Conservation (phyloP, 2,888 invertebrate genomes). For the Malacosoma neustria region DNA sequence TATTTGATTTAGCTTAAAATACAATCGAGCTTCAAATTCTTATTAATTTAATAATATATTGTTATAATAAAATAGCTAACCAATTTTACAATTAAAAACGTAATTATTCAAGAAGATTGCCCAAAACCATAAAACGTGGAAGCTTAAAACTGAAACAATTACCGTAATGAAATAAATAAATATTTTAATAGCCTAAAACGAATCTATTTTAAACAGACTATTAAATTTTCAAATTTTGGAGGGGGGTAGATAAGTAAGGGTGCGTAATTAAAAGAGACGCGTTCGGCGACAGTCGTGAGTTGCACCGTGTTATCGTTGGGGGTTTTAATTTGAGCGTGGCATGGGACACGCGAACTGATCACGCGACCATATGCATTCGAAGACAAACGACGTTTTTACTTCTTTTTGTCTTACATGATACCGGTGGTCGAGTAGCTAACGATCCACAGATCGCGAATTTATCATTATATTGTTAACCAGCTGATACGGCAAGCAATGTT, state of each 20-base stretch:
- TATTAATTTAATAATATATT: no score
- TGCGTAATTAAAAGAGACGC: conserved; percentile 72
- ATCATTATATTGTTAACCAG: no score
- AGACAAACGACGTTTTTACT: conserved; percentile 14
- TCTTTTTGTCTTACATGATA: conserved; percentile 13
- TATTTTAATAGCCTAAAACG: conserved; percentile 6
- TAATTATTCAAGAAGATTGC: no score
- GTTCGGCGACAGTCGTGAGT: conserved; percentile 65
- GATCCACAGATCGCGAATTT: no score
- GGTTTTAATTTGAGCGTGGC: conserved; percentile 69
- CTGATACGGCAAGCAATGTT: no score
- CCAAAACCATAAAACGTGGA: no score
- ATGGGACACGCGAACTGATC: conserved; percentile 67
- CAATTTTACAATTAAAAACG: no score
- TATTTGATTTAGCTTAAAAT: no score
- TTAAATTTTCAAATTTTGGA: conserved; percentile 46
- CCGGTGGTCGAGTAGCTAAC: no score
- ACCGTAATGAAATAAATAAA: background rate
- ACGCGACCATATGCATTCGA: conserved; percentile 59
- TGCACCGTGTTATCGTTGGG: conserved; percentile 64
- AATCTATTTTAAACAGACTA: conserved; percentile 16
- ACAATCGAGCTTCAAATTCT: no score
- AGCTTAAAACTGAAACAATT: background rate
- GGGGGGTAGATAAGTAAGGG: conserved; percentile 62
- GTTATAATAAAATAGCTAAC: no score